These are phyloP conservation scores for Venusia cambrica DNA, from an alignment of 2,888 invertebrate species.

Conservation along the genomic window DNA sequence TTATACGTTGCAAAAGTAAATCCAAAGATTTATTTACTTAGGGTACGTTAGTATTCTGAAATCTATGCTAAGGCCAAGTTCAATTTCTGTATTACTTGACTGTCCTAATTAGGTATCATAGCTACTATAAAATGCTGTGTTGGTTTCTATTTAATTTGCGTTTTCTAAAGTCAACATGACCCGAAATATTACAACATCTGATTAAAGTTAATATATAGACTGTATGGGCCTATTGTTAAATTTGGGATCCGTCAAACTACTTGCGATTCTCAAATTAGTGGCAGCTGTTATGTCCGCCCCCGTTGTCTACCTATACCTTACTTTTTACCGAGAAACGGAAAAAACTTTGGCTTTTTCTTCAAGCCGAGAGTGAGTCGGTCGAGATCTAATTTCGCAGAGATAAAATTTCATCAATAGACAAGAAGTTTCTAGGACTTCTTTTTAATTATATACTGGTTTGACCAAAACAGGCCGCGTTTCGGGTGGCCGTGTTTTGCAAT, in stretches of 20 bases:
- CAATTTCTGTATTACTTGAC: no score
- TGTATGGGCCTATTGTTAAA: slow-evolving; percentile 39
- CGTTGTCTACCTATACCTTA: slow-evolving; percentile 50
- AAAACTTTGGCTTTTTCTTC: slow-evolving; percentile 50
- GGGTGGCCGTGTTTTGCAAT: slow-evolving; percentile 41
- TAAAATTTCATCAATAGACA: slow-evolving; percentile 68
- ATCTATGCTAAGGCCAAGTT: background rate
- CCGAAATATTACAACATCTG: slow-evolving; percentile 30
- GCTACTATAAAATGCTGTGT: no score
- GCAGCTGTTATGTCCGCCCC: slow-evolving; percentile 60
- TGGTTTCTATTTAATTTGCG: no score
- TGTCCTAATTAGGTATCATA: no score
- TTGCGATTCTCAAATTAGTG: slow-evolving; percentile 56
- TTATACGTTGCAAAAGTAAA: no score
- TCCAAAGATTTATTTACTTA: no score
- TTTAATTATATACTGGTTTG: slow-evolving; percentile 61
- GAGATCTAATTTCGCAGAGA: slow-evolving; percentile 71
- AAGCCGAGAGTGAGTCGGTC: slow-evolving; percentile 45
- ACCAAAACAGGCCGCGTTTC: slow-evolving; percentile 53
- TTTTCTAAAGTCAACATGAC: no score
- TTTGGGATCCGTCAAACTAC: slow-evolving; percentile 38
- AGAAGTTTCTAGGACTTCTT: slow-evolving; percentile 71
- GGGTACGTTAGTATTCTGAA: no score
- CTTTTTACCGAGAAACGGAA: slow-evolving; percentile 57
- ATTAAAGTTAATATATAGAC: slow-evolving; percentile 36